Percentiles rank a stretch among this genome's conserved stretches.
These are phyloP conservation scores for Arnoldichthys spilopterus DNA, from an alignment of 2,797 vertebrate genomes.

Conservation along the genomic window DNA sequence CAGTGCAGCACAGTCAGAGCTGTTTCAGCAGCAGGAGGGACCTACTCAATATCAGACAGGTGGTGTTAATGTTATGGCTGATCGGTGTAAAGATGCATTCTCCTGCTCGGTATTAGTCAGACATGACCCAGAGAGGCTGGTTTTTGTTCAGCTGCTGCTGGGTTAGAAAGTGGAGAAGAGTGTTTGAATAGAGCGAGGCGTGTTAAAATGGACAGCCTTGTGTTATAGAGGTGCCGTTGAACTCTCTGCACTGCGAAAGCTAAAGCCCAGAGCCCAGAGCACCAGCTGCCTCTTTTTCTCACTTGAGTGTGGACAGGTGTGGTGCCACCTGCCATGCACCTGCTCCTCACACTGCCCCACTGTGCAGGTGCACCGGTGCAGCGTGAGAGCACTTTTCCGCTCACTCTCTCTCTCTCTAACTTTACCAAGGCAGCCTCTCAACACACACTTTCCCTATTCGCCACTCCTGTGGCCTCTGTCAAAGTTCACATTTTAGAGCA, in stretches of 20 bases:
- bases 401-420: conserved; percentile 28
- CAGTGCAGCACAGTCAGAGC: no score
- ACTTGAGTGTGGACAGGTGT: conserved; percentile 60
- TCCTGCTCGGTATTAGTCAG: conserved; percentile 44
- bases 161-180: conserved; percentile 26
- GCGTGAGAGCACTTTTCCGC: conserved; percentile 23
- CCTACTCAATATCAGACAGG: no score
- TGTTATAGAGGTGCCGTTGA: conserved; percentile 46
- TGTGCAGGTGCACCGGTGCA: conserved; percentile 48
- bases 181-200: not conserved
- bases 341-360: conserved; percentile 54
- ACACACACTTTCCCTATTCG: conserved; percentile 6
- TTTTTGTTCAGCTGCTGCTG: conserved; percentile 46
- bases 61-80: no score
- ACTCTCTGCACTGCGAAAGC: conserved; percentile 46
- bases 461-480: conserved; percentile 6
- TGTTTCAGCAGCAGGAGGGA: no score
- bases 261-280: conserved; percentile 49
- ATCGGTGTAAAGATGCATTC: no score
- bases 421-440: not conserved
- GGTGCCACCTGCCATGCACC: conserved; percentile 64
- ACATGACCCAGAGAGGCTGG: conserved; percentile 30
- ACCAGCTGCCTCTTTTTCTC: conserved; percentile 60
- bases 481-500: conserved; percentile 27
- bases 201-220: conserved; percentile 33